These are phyloP conservation scores for Dicyrtoma fusca DNA, from an alignment of 2,888 invertebrate genomes.

Conservation along the genomic window DNA sequence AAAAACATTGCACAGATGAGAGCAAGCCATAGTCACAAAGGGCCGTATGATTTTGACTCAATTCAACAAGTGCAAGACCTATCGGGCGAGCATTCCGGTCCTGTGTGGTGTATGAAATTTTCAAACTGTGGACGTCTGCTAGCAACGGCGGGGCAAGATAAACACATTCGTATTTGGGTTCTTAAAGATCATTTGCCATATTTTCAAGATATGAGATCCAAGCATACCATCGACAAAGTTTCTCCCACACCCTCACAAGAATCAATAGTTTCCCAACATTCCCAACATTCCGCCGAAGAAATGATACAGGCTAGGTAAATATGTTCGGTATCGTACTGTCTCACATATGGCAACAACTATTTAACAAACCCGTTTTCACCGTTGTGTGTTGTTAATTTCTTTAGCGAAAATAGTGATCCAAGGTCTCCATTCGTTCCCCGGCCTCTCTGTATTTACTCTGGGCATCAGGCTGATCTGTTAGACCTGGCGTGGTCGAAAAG, in stretches of 20 bases:
- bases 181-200: conserved; percentile 84
- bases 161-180: conserved; percentile 92
- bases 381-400: conserved; percentile 12
- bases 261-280: conserved; percentile 78
- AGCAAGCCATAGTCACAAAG: conserved; percentile 94
- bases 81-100: conserved; percentile 78
- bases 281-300: conserved; percentile 55
- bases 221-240: conserved; percentile 87
- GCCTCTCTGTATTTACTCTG: conserved; percentile 90
- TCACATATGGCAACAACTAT: background rate
- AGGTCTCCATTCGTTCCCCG: conserved; percentile 76
- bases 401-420: conserved; percentile 54
- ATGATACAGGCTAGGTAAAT: conserved; percentile 50
- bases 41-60: conserved; percentile 93
- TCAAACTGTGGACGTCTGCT: conserved; percentile 91
- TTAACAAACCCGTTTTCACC: background rate
- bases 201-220: conserved; percentile 95
- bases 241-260: conserved; percentile 93
- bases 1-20: conserved; percentile 72
- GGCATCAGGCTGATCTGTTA: conserved; percentile 93
- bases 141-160: conserved; percentile 97
- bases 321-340: background rate
- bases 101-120: conserved; percentile 99
- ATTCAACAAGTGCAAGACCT: conserved; percentile 88
- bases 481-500: conserved; percentile 99